phyloP scores from a whole-genome alignment of 2,113 vertebrate genomes.

The Alethe castanea region DNA sequence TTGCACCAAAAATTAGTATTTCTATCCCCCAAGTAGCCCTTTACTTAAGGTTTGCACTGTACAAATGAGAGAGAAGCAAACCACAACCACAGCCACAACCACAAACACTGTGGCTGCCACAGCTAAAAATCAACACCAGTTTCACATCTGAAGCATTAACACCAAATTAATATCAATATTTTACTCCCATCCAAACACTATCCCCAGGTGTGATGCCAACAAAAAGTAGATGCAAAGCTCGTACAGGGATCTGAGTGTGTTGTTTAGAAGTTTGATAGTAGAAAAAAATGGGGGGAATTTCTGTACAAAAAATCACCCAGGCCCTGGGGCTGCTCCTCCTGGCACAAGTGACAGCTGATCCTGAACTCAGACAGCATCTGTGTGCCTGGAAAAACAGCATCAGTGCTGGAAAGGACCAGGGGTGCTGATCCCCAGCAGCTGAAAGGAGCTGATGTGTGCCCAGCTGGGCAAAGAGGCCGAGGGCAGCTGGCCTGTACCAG shows the following conservation, averaged over 20 bases:
- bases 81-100: no score
- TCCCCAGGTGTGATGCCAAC: neutral
- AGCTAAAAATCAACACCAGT: neutral
- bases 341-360: neutral
- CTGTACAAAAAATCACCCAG: neutral
- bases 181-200: neutral
- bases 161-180: neutral
- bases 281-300: neutral
- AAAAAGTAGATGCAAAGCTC: neutral
- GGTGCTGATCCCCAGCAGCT: neutral
- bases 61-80: neutral
- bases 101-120: neutral
- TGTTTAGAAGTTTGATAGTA: neutral
- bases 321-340: neutral
- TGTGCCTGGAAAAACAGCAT: neutral
- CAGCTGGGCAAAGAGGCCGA: neutral
- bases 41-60: neutral
- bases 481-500: neutral
- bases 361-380: neutral
- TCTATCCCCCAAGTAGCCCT: neutral
- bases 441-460: neutral
- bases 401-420: neutral
- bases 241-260: fast-evolving
- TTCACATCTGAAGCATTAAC: neutral
- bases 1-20: neutral